Evolutionary conservation across 2,797 vertebrate genomes (phyloP).

Genomic region (Apogon talboti): DNA sequence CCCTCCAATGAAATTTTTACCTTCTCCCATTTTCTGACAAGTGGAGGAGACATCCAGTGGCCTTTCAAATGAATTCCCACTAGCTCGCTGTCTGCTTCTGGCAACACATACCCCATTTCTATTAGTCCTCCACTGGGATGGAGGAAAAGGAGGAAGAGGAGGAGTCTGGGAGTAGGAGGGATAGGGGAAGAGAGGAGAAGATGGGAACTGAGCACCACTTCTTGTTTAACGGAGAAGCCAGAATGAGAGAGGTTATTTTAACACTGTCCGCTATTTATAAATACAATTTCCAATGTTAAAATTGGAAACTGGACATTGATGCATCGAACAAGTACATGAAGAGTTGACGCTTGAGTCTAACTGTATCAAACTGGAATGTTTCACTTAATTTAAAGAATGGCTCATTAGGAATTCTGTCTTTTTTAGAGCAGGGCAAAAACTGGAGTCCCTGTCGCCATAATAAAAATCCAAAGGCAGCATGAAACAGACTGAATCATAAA

Average conservation of each 20-base stretch:
- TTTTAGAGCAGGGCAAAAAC: too few relatives aligned
- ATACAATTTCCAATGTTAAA: too few relatives aligned
- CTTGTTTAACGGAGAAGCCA: not conserved
- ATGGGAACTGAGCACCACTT: constrained; percentile 6
- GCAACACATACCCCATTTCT: constrained; percentile 70
- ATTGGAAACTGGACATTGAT: too few relatives aligned
- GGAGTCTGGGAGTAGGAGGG: constrained; percentile 18
- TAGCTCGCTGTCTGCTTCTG: constrained; percentile 64
- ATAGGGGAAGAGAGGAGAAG: constrained; percentile 4
- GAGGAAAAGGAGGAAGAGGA: constrained; percentile 15
- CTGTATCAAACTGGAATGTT: too few relatives aligned
- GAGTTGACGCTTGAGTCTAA: too few relatives aligned
- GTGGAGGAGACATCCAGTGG: constrained; percentile 68
- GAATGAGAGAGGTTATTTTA: not conserved
- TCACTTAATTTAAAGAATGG: too few relatives aligned
- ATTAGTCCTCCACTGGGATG: constrained; percentile 56
- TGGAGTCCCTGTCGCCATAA: too few relatives aligned
- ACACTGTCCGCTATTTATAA: too few relatives aligned
- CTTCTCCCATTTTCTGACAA: constrained; percentile 65
- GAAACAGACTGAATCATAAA: too few relatives aligned
- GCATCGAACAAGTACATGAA: too few relatives aligned
- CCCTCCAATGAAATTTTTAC: constrained; percentile 55
- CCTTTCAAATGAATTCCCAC: constrained; percentile 74
- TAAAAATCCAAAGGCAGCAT: too few relatives aligned
- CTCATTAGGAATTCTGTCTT: too few relatives aligned